Percentiles rank a stretch among this genome's conserved stretches.
These are phyloP conservation scores for Chaetodon trifascialis DNA, from an alignment of 2,113 vertebrate genomes.

Conservation along the genomic window DNA sequence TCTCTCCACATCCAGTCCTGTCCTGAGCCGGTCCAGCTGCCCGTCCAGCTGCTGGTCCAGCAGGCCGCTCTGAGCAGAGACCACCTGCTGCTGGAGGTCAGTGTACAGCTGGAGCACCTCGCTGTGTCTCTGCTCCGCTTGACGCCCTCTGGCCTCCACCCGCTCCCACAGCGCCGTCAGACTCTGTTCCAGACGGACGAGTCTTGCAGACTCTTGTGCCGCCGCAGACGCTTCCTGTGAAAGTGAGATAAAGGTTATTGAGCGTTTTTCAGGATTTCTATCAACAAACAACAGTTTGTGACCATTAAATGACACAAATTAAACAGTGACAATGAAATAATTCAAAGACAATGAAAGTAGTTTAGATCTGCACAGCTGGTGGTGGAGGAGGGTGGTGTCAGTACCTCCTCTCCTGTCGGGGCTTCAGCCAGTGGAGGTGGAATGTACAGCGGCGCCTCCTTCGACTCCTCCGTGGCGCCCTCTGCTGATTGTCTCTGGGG, in stretches of 20 bases:
- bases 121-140: constrained; percentile 76
- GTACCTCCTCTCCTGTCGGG: constrained; percentile 41
- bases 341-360: too few species aligned
- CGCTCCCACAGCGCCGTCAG: constrained; percentile 83
- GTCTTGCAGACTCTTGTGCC: constrained; percentile 51
- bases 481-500: constrained; percentile 12
- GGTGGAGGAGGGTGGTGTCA: too few species aligned
- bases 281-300: too few species aligned
- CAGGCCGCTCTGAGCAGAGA: constrained; percentile 57
- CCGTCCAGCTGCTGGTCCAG: constrained; percentile 71
- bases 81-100: constrained; percentile 78
- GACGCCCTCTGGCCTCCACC: constrained; percentile 68
- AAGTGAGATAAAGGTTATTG: too few species aligned
- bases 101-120: constrained; percentile 79
- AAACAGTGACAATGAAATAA: too few species aligned
- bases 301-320: too few species aligned
- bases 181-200: constrained; percentile 84
- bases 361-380: too few species aligned
- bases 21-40: constrained; percentile 69
- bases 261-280: too few species aligned
- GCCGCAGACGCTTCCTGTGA: constrained; percentile 25
- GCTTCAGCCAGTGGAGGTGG: constrained; percentile 17
- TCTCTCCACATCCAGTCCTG: constrained; percentile 43
- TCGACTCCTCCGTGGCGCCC: constrained; percentile 30
- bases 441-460: not conserved